Evolutionary conservation across 2,888 invertebrate genomes (phyloP).

Genomic region (Chalcosyrphus nemorum): DNA sequence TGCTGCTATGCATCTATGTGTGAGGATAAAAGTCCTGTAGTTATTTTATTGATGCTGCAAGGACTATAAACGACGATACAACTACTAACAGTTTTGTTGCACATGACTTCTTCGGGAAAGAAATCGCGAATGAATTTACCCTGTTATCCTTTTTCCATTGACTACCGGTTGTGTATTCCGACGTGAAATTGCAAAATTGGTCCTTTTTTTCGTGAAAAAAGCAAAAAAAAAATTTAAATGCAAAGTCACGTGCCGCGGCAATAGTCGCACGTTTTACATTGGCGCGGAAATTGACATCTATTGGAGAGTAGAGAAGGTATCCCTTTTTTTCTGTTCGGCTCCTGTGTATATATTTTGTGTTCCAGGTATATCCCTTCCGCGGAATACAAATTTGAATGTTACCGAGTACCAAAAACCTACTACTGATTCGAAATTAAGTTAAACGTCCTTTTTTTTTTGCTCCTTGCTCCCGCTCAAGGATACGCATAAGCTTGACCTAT

Average conservation of each 20-base stretch:
- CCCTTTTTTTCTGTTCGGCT: neutral
- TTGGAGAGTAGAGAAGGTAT: neutral
- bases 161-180: constrained; percentile 32
- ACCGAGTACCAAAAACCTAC: too few relatives aligned
- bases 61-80: neutral
- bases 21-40: neutral
- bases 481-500: constrained; percentile 14
- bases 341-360: too few relatives aligned
- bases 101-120: constrained; percentile 3
- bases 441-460: constrained; percentile 30
- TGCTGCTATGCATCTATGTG: neutral
- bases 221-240: constrained; percentile 58
- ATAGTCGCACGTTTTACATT: constrained; percentile 73
- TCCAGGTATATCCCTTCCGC: constrained; percentile 27
- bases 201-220: too few relatives aligned
- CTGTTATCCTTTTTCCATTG: constrained; percentile 23
- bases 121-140: constrained; percentile 22
- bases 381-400: constrained; percentile 57
- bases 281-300: constrained; percentile 70
- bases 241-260: constrained; percentile 66
- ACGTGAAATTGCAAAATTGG: constrained; percentile 62
- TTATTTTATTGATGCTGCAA: constrained; percentile 24
- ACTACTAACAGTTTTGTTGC: neutral
- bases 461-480: too few relatives aligned
- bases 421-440: constrained; percentile 60